Evolutionary conservation across 2,113 vertebrate genomes (phyloP), one percentile per base, ranked within the genome.

Genomic region (Crocuta crocuta): DNA sequence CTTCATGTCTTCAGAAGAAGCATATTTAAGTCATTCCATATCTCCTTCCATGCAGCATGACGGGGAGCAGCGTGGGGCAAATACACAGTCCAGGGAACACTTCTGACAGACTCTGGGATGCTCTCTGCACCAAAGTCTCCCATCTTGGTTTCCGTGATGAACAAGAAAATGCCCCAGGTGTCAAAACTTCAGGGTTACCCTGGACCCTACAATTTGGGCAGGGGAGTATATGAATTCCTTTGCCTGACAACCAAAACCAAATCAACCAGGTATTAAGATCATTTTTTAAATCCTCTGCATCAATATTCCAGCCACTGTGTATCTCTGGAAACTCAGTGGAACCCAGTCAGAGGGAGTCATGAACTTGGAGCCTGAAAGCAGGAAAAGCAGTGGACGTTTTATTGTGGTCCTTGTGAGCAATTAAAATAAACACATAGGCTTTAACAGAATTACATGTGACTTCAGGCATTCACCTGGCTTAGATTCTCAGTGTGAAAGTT

Each of bases 171-270:
- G 13, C 28, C 19, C 23, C 43, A 43, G 50, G 6, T n/a, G 24
- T 33, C 19, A 43, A 89, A 94, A 91, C 33, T 35, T 86, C 45
- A 78, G 1, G 33, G 39, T 58, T 35, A 74, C 82, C 26, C 19
- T 66, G 43, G 31, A 66, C 45, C 35, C 19, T 85, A 81, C 76
- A 78, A 58, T 33, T 70, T 4, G 13, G 61, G n/a, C 58, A 95
- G 26, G 21, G 28, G 74, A 7, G 12, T 84, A 65, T 7, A 50
- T 85, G 17, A 70, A 58, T 87, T 15, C 10, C 8, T 88, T 93
- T 91, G 50, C 43, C 55, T 90, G 83, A 66, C 19, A 76, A 76
- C 16, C 39, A 82, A 91, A 93, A 93, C 43, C 13, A 78, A 95
- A 28, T 28, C 65, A 88, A 55, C 31, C 19, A 78, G 9, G 45